phyloP scores from a whole-genome alignment of 2,113 vertebrate genomes.

The Hassar affinis region DNA sequence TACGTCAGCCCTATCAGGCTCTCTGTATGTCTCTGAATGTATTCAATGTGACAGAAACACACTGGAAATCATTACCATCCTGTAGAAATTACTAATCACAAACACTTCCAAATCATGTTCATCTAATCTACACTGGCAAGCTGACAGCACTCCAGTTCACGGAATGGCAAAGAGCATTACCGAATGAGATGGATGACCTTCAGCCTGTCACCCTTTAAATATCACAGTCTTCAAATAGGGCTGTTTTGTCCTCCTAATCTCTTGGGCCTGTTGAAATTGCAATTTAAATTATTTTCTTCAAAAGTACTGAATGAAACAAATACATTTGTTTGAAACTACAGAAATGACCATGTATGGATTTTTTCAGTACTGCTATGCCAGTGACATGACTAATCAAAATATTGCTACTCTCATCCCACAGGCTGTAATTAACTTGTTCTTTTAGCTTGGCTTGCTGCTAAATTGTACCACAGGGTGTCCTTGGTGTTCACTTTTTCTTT shows the following conservation, averaged over 20 bases:
- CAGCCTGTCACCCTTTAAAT: slow-evolving; percentile 24
- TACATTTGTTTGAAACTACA: not conserved
- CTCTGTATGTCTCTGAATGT: not conserved
- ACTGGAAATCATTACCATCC: not conserved
- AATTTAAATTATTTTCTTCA: too few relatives aligned
- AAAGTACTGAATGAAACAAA: not conserved
- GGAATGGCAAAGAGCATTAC: slow-evolving; percentile 15
- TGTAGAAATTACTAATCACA: slow-evolving; percentile 6
- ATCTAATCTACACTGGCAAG: slow-evolving; percentile 9
- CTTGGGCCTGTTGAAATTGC: slow-evolving; percentile 6
- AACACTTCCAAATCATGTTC: not conserved
- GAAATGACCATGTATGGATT: not conserved
- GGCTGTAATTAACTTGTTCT: slow-evolving; percentile 38
- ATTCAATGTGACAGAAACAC: not conserved
- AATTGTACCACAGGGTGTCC: slow-evolving; percentile 14
- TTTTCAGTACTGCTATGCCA: not conserved
- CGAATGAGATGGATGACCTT: slow-evolving; percentile 42
- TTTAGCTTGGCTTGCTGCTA: slow-evolving; percentile 21
- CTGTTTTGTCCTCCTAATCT: slow-evolving; percentile 6
- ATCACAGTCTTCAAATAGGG: slow-evolving; percentile 22
- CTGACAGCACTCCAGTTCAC: not conserved
- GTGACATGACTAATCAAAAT: slow-evolving; percentile 26
- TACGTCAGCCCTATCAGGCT: slow-evolving; percentile 28
- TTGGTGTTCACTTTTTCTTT: not conserved
- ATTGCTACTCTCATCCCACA: slow-evolving; percentile 24